Evolutionary conservation across 2,113 vertebrate genomes (phyloP), one percentile per base, ranked within the genome.

Genomic region (Xerus inauris): DNA sequence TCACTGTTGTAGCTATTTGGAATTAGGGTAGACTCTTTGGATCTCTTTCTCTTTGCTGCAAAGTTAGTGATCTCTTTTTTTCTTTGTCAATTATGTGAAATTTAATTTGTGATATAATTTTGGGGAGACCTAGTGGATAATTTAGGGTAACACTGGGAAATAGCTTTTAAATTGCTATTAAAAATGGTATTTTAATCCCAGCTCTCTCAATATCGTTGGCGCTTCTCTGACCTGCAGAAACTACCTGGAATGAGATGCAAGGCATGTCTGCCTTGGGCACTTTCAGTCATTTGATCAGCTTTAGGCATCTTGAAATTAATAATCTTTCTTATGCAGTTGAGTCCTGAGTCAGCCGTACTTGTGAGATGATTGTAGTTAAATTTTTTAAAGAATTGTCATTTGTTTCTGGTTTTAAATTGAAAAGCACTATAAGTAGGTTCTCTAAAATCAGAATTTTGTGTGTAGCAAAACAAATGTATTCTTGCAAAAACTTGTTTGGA

Each of bases 31-130:
- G 57, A 32, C 24, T 96, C 97, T 97, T 96, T 57, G 35, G 45
- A 3, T 69, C 51, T 97, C 47, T 85, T 84, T 97, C 49, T 62
- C 1, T 94, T 73, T 0, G 97, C 88, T 97, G 97, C 89, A 96
- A 98, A 65, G 62, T 72, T 38, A 38, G n/a, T 40, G 20, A 40
- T 38, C 38, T 38, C 14, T 81, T 73, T 75, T 69, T 97, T 96
- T 91, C 96, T 97, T 82, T 94, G 84, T 91, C 83, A 86, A 85
- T 97, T 97, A 20, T 96, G 65, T 97, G 67, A 81, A 92, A 22
- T 87, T 84, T 3, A 93, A 91, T 88, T 96, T 96, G 79, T 96
- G 97, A 97, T 90, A 95, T 85, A 81, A n/a, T 93, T 98, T 97
- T 96, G 24, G 81, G 90, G 91, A 32, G 10, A n/a, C 77, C 47